A percentile compares a stretch with the other conserved stretches of the same genome.
Conservation (phyloP, 2,888 invertebrate genomes). For the Idaea biselata region DNA sequence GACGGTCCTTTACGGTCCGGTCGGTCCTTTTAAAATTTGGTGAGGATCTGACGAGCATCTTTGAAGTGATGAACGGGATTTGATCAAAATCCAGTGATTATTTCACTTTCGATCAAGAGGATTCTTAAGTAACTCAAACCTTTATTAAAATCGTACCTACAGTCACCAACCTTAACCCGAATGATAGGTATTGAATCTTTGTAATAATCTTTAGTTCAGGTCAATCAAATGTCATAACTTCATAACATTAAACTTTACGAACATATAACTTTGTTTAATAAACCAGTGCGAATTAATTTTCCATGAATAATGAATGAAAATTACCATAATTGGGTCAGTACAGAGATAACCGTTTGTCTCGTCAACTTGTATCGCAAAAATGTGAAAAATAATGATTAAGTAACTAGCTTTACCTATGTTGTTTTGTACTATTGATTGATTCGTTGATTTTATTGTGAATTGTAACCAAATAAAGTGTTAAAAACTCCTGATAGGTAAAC, state of each 20-base stretch:
- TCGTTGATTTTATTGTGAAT: no score
- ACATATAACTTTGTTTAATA: constrained; percentile 14
- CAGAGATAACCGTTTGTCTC: constrained; percentile 24
- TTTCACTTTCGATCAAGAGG: no score
- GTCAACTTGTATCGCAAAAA: neutral
- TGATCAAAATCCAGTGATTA: no score
- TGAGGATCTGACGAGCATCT: no score
- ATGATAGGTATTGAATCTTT: constrained; percentile 3
- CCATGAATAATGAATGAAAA: constrained; percentile 27
- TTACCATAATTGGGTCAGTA: constrained; percentile 23
- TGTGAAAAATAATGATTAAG: no score
- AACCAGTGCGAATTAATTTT: constrained; percentile 24
- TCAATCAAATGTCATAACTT: neutral
- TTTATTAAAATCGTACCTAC: neutral
- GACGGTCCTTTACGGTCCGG: no score
- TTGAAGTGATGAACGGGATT: no score
- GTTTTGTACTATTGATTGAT: no score
- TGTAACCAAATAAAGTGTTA: no score
- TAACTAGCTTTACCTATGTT: no score
- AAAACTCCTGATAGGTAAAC: no score
- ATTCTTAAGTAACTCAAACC: neutral
- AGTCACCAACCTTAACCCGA: constrained; percentile 12
- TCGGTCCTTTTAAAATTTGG: no score
- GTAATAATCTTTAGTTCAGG: neutral
- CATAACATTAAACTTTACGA: neutral